Evolutionary conservation across 2,888 invertebrate species (phyloP).

Genomic region (Phytoseiulus persimilis): DNA sequence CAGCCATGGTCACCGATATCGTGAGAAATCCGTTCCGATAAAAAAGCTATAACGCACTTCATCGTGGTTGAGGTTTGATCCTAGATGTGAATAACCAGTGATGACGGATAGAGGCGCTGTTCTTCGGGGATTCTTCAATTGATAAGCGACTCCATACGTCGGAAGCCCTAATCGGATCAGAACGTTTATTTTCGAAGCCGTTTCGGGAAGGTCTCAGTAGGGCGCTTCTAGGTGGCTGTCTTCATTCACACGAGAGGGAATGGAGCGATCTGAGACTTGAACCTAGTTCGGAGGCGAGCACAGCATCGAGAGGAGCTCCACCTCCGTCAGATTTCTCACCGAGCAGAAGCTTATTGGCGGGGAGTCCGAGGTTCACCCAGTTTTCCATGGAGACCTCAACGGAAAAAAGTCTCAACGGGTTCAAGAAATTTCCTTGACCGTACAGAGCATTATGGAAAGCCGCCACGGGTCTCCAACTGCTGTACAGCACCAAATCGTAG

Average conservation of each 20-base stretch:
- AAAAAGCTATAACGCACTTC: not conserved
- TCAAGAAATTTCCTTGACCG: slow-evolving; percentile 12
- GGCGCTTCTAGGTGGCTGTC: no score
- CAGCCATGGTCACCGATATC: no score
- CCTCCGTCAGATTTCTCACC: not conserved
- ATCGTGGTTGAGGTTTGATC: not conserved
- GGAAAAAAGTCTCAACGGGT: not conserved
- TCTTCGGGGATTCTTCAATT: not conserved
- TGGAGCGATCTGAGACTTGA: no score
- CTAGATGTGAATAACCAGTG: not conserved
- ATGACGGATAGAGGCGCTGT: not conserved
- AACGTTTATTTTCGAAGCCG: not conserved
- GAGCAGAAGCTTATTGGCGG: not conserved
- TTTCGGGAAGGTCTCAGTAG: no score
- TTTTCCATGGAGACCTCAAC: not conserved
- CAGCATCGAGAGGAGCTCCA: no score
- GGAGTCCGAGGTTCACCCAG: slow-evolving; percentile 18
- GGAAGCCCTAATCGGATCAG: not conserved
- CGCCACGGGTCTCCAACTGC: not conserved
- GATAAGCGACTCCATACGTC: slow-evolving; percentile 13
- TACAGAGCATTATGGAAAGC: slow-evolving; percentile 24
- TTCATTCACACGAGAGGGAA: no score
- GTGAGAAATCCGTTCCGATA: no score
- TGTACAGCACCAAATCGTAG: slow-evolving; percentile 19
- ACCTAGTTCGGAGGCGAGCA: no score